Base-by-base conservation (phyloP, 1,140 invertebrate species). In the Ips nitidus region DNA sequence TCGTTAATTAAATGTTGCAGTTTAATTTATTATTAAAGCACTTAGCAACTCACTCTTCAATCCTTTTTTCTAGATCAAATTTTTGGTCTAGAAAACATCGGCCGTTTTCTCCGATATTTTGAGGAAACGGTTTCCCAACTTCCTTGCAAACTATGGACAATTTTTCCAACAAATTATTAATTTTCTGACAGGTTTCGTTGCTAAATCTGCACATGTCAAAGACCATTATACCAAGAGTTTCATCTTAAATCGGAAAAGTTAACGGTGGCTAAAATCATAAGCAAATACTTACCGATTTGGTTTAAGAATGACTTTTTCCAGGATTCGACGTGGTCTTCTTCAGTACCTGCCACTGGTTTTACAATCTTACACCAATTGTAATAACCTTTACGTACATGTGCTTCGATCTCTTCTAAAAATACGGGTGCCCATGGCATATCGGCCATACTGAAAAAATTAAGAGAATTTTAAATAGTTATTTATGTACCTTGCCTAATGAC, bases 31-130 rank as follows among this genome's bases (percentile, higher is more conserved):
- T 39, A 42, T 53, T 45, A 41, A 42, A 2, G 4, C 41, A 8
- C 36, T 1, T 3, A 43, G 39, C 7, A n/a, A 70, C 69, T 69
- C 47, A 74, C 70, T 71, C 56, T 41, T 66, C 38, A 37, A 74
- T 56, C 22, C 52, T 22, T n/a, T 69, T 74, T 8, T 53, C 58
- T 22, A 74, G 41, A 22, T 56, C 36, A 1, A 55, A 2, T 41
- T 71, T 52, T 66, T 66, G 57, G 59, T 74, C 65, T 64, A 61
- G 70, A 2, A 74, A 52, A 43, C 66, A 37, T 2, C 67, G 40
- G 39, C 53, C 50, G 7, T 71, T 41, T n/a, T 37, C 45, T 22
- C 64, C 70, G 45, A 74, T 61, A 37, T 66, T 68, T 37, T 4
- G 2, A 0, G 70, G 70, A 38, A 71, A 69, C 40, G 60, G 47